Evolutionary conservation across 92 coral and sea anemone species (phyloP).

Genomic region (Epizoanthus stellaris): DNA sequence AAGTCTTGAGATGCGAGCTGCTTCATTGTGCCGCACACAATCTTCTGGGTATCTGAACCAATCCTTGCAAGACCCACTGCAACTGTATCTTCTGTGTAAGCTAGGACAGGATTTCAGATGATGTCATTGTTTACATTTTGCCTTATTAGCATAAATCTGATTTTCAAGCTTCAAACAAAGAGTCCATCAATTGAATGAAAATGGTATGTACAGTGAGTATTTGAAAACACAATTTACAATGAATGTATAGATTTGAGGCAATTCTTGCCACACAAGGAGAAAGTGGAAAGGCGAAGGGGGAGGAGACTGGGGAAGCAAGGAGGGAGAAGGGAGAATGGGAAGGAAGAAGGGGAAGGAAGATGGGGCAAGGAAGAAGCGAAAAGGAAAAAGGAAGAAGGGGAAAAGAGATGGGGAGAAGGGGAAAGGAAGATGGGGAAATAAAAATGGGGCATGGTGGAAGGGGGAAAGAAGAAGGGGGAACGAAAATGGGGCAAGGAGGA

Average conservation of each 20-base stretch:
- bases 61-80: constrained; percentile 97
- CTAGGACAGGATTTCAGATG: constrained; percentile 25
- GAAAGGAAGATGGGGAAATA: no score
- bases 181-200: not conserved
- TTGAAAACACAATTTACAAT: not conserved
- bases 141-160: not conserved
- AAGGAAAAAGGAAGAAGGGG: no score
- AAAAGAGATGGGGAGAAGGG: no score
- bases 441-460: no score
- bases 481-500: no score
- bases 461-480: no score
- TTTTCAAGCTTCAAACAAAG: not conserved
- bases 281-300: not conserved
- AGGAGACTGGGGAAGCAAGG: not conserved
- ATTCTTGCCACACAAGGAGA: not conserved
- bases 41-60: constrained; percentile 86
- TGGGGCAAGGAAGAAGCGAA: no score
- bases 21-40: constrained; percentile 88
- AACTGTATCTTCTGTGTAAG: constrained; percentile 73
- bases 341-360: no score
- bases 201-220: not conserved
- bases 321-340: no score
- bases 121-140: no score
- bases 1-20: constrained; percentile 74
- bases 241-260: not conserved